Conservation (phyloP, 2,113 vertebrate genomes). For the Azemiops feae region DNA sequence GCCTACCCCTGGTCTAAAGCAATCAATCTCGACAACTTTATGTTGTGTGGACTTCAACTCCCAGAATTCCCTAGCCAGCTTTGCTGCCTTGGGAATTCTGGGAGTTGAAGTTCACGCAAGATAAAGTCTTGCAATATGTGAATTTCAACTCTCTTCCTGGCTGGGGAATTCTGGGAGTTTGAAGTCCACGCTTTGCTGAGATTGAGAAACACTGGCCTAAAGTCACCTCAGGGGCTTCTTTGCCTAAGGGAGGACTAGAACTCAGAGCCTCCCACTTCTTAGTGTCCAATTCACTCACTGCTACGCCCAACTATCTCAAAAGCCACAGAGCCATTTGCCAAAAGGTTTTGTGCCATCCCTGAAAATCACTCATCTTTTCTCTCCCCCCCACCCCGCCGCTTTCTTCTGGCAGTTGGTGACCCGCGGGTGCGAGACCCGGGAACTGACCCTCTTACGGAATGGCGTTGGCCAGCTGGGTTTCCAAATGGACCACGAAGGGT, state of each 20-base stretch:
- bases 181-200: too few relatives aligned
- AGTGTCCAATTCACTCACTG: neutral
- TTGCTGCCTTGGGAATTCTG: too few relatives aligned
- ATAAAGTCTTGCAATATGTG: too few relatives aligned
- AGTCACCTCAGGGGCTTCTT: neutral
- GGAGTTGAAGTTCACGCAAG: too few relatives aligned
- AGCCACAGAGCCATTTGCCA: neutral
- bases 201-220: neutral
- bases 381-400: neutral
- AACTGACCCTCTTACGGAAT: conserved; percentile 82
- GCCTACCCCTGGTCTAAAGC: too few relatives aligned
- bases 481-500: conserved; percentile 83
- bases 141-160: too few relatives aligned
- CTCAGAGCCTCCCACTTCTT: neutral
- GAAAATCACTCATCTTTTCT: neutral
- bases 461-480: conserved; percentile 86
- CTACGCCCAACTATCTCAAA: neutral
- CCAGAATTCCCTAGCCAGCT: too few relatives aligned
- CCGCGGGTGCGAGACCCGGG: conserved; percentile 83
- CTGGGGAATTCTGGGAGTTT: too few relatives aligned
- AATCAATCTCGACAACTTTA: too few relatives aligned
- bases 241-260: neutral
- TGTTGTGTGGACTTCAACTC: too few relatives aligned
- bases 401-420: conserved; percentile 77
- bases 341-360: neutral